Conservation (phyloP, 2,797 vertebrate genomes). For the Miichthys miiuy region DNA sequence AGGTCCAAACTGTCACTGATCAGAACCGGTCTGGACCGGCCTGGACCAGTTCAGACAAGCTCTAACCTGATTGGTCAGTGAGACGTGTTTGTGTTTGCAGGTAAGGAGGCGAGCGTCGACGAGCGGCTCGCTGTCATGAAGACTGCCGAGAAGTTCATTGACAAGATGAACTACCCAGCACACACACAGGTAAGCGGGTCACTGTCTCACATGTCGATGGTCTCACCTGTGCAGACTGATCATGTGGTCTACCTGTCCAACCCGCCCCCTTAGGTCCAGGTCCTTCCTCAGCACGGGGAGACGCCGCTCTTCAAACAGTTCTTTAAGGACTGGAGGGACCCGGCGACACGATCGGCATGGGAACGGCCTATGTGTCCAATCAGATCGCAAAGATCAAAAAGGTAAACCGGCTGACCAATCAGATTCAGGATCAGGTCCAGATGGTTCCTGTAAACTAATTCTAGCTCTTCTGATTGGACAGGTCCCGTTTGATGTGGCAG, state of each 20-base stretch:
- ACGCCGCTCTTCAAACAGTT: slow-evolving; percentile 83
- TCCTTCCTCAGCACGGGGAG: slow-evolving; percentile 78
- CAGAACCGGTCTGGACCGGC: background rate
- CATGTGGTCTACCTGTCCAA: background rate
- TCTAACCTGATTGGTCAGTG: too few relatives aligned
- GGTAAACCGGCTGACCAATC: slow-evolving; percentile 16
- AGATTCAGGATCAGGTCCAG: background rate
- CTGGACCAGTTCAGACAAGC: too few relatives aligned
- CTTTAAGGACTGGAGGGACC: slow-evolving; percentile 77
- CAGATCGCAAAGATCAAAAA: slow-evolving; percentile 78
- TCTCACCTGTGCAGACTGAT: background rate
- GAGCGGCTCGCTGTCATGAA: slow-evolving; percentile 72
- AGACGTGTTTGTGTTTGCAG: slow-evolving; percentile 37
- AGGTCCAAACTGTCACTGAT: slow-evolving; percentile 53
- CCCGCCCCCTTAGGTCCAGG: slow-evolving; percentile 62
- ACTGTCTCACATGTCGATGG: background rate
- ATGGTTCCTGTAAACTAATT: background rate
- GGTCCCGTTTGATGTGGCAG: slow-evolving; percentile 76
- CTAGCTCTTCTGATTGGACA: slow-evolving; percentile 27
- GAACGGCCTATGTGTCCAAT: slow-evolving; percentile 67
- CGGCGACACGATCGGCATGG: slow-evolving; percentile 72
- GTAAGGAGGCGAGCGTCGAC: slow-evolving; percentile 71
- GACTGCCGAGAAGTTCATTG: slow-evolving; percentile 71
- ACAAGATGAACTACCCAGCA: slow-evolving; percentile 69
- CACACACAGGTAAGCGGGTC: slow-evolving; percentile 41